phyloP scores from a whole-genome alignment of 2,113 vertebrate species.

The Gymnocephalus cernua region DNA sequence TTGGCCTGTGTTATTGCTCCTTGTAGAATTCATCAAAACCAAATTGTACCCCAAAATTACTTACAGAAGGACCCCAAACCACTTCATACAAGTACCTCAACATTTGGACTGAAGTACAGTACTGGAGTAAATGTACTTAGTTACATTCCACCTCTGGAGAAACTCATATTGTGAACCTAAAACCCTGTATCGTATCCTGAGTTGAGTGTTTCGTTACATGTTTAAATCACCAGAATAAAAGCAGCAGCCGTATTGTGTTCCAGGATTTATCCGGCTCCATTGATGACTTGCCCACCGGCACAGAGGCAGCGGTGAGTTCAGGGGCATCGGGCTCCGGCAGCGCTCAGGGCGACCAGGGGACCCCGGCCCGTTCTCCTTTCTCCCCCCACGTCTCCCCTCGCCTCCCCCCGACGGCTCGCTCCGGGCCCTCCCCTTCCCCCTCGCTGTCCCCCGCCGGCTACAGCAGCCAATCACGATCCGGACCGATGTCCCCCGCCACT shows the following conservation, averaged over 20 bases:
- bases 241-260: not conserved
- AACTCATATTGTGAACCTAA: no score
- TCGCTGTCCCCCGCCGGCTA: constrained; percentile 90
- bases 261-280: constrained; percentile 96
- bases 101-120: no score
- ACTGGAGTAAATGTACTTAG: no score
- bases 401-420: constrained; percentile 87
- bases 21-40: no score
- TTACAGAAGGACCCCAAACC: no score
- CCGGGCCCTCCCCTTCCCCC: constrained; percentile 89
- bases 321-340: constrained; percentile 91
- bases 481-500: constrained; percentile 92
- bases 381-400: constrained; percentile 94
- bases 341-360: constrained; percentile 93
- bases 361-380: constrained; percentile 93
- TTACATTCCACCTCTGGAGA: no score
- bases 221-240: not conserved
- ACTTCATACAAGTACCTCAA: no score
- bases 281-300: constrained; percentile 94
- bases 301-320: constrained; percentile 91
- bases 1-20: no score
- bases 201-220: no score
- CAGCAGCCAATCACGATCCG: constrained; percentile 91
- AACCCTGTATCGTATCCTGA: no score
- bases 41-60: no score